Evolutionary conservation across 2,113 vertebrate genomes (phyloP).

Genomic region (Cololabis saira): DNA sequence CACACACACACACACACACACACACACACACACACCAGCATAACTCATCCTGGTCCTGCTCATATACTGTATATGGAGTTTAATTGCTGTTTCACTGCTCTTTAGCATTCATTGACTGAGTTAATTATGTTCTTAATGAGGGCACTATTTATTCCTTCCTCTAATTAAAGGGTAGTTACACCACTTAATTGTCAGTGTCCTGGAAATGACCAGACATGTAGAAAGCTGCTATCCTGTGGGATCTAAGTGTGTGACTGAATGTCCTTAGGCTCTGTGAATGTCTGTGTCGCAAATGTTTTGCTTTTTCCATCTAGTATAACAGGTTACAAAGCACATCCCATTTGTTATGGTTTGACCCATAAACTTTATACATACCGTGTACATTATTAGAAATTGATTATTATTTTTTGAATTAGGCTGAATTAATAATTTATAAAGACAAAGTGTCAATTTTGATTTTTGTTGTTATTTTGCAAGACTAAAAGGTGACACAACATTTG

Average conservation of each 20-base stretch:
- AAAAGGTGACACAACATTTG: too few relatives aligned
- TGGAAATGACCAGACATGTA: slow-evolving; percentile 43
- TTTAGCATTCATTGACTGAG: slow-evolving; percentile 52
- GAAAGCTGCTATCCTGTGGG: slow-evolving; percentile 36
- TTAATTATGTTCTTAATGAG: slow-evolving; percentile 64
- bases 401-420: too few relatives aligned
- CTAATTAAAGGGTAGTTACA: slow-evolving; percentile 65
- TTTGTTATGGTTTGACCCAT: too few relatives aligned
- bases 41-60: slow-evolving; percentile 10
- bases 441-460: too few relatives aligned
- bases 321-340: neutral
- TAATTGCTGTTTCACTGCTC: slow-evolving; percentile 44
- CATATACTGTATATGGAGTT: slow-evolving; percentile 26
- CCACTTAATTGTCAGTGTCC: slow-evolving; percentile 54
- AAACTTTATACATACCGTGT: too few relatives aligned
- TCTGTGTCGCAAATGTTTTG: neutral
- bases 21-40: neutral
- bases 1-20: too few relatives aligned
- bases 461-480: too few relatives aligned
- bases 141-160: slow-evolving; percentile 46
- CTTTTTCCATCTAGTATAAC: too few relatives aligned
- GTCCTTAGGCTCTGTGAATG: slow-evolving; percentile 24
- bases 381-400: too few relatives aligned
- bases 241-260: slow-evolving; percentile 17
- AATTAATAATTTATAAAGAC: too few relatives aligned